Evolutionary conservation across 2,113 vertebrate species (phyloP), one percentile per base, ranked within the genome.

Genomic region (Pseudopodoces humilis): DNA sequence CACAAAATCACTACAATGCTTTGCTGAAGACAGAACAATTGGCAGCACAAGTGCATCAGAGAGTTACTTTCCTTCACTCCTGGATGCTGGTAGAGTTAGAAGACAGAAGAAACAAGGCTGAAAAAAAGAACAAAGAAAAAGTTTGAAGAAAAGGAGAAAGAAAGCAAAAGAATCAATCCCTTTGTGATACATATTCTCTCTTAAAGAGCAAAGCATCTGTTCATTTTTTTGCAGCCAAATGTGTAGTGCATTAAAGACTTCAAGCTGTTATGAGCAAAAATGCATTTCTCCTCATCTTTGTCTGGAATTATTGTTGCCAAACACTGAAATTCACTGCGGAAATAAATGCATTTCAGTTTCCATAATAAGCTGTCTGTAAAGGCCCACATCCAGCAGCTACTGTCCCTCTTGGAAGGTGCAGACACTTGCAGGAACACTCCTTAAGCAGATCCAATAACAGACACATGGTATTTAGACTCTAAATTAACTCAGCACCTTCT

Each of bases 51-150:
- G 1, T 74, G 35, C 52, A 79, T 53, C 9, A 33, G 47, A 88
- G 23, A 82, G 82, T 71, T 92, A 95, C 95, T 95, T 93, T 58
- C 92, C 91, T 96, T 95, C 35, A 30, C 22, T 96, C 87, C 69
- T 62, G 91, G 95, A 46, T 1, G 33, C 30, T 87, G 95, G 95
- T 5, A 92, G 91, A 89, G 10, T 88, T 83, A 96, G 92, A 83
- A 95, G 95, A 83, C 1, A 96, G 85, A 69, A 95, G 94, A 90
- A 88, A 95, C 64, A 93, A 67, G 77, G 90, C 94, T 97, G 92
- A 59, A 94, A 95, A 91, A 90, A 67, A 94, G 79, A 92, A 92
- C 37, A 94, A 85, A 82, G 60, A 91, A 30, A 24, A 78, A 89
- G 88, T 85, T 93, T 95, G 95, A 96, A 94, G 89, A 64, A 84